phyloP scores from a whole-genome alignment of 2,113 vertebrate genomes.

The Oceanites oceanicus region DNA sequence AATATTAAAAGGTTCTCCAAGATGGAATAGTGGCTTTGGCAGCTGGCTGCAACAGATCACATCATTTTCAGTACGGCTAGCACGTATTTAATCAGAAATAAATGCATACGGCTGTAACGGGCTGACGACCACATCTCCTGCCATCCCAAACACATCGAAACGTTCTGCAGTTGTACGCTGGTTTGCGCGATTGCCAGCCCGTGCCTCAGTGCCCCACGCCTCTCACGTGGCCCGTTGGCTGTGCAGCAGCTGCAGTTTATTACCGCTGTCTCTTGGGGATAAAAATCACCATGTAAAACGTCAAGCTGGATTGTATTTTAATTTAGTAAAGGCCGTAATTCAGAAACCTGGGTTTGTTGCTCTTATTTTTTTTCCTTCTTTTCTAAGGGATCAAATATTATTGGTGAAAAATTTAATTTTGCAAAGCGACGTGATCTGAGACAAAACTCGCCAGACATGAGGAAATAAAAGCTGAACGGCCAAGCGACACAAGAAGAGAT shows the following conservation, averaged over 20 bases:
- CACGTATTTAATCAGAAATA: not conserved
- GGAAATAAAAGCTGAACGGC: not conserved
- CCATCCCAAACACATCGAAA: not conserved
- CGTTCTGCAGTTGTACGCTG: not conserved
- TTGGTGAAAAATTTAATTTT: constrained; percentile 8
- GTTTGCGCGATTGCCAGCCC: not conserved
- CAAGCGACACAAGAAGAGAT: not conserved
- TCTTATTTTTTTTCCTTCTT: not conserved
- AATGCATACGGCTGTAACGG: not conserved
- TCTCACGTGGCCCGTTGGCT: not conserved
- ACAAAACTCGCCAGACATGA: not conserved
- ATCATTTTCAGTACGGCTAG: not conserved
- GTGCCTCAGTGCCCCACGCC: not conserved
- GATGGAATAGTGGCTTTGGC: not conserved
- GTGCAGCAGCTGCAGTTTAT: not conserved
- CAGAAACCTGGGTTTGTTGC: not conserved
- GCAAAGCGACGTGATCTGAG: not conserved
- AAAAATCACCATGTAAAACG: not conserved
- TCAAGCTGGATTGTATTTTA: not conserved
- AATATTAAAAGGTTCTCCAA: not conserved
- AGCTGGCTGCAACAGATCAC: not conserved
- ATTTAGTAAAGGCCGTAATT: not conserved
- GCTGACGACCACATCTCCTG: not conserved
- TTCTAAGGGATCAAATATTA: constrained; percentile 11
- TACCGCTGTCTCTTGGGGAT: not conserved